Evolutionary conservation across 2,888 invertebrate genomes (phyloP), one percentile per base, ranked within the genome.

Genomic region (Lochmaea capreae): DNA sequence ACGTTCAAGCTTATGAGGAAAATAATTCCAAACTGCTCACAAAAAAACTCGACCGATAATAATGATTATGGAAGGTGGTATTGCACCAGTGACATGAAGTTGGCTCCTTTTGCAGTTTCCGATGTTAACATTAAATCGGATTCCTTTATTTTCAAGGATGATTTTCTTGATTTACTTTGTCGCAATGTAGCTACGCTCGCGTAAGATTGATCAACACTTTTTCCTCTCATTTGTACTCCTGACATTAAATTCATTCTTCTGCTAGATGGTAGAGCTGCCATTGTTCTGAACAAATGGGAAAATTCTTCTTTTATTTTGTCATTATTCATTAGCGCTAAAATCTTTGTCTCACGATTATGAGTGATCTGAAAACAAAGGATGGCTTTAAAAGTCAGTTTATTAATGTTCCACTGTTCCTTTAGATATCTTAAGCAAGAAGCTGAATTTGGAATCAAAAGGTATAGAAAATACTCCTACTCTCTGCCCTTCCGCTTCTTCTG

Each of bases 171-270:
- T 59, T 8, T 59, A n/a, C 11, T 54, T 46, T 4, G 14, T 10
- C 18, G 16, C 11, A 33, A 1, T 12, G 33, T 14, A 59, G 59
- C 0, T 14, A 9, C 33, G 59, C 2, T 59, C 9, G 22, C 12
- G 3, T 8, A 8, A 9, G 57, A 18, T 22, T 18, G 57, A 12
- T 57, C 57, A 18, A 6, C 16, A 57, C 16, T 14, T 57, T 18
- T 57, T 16, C 18, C 22, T 18, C 12, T 59, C n/a, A 33, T 5
- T 12, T 26, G 59, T n/a, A 33, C 26, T 0, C 59, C 59, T 16
- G 89, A 89, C 86, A 89, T 88, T 14, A 89, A 86, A 1, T 88
- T 87, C 80, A 89, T 83, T 68, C 89, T 81, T 58, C 89, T 80
- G 5, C 81, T 80, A 0, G 86, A 82, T 0, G 89, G 88, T 73